A percentile compares a stretch with the other conserved stretches of the same genome.
These are phyloP conservation scores for Halcyon badia DNA, from an alignment of 2,797 vertebrate species.

Conservation along the genomic window DNA sequence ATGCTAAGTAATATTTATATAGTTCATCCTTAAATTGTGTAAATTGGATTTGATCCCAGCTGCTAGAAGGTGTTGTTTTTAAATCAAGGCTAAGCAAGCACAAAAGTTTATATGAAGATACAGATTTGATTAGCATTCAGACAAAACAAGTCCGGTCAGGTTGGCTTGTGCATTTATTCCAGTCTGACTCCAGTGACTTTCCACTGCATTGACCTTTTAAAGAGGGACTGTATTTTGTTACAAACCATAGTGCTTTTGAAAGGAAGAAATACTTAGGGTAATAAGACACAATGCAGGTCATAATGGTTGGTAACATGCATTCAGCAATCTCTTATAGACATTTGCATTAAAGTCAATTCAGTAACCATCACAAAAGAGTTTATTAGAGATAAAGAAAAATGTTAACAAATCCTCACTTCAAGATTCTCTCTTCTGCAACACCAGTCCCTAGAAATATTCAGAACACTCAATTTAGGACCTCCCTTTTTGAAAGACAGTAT, in stretches of 20 bases:
- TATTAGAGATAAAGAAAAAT: slow-evolving; percentile 14
- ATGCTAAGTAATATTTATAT: slow-evolving; percentile 70
- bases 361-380: background rate
- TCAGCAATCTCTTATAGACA: background rate
- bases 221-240: slow-evolving; percentile 45
- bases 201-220: slow-evolving; percentile 15
- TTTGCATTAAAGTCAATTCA: slow-evolving; percentile 10
- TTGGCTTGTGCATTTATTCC: slow-evolving; percentile 47
- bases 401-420: background rate
- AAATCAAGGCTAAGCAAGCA: slow-evolving; percentile 82
- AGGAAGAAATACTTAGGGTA: slow-evolving; percentile 22
- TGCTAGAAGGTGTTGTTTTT: slow-evolving; percentile 79
- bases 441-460: background rate
- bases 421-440: slow-evolving; percentile 9
- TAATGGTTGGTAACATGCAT: background rate
- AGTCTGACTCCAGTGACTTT: slow-evolving; percentile 56
- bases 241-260: slow-evolving; percentile 2
- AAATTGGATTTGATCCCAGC: slow-evolving; percentile 73
- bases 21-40: slow-evolving; percentile 68
- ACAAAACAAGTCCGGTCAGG: slow-evolving; percentile 80
- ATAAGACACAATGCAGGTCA: background rate
- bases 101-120: slow-evolving; percentile 76
- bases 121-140: slow-evolving; percentile 75
- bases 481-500: background rate
- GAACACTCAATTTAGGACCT: background rate